Percentiles rank a stretch among this genome's conserved stretches.
These are phyloP conservation scores for Ahaetulla prasina DNA, from an alignment of 2,113 vertebrate genomes.

Conservation along the genomic window DNA sequence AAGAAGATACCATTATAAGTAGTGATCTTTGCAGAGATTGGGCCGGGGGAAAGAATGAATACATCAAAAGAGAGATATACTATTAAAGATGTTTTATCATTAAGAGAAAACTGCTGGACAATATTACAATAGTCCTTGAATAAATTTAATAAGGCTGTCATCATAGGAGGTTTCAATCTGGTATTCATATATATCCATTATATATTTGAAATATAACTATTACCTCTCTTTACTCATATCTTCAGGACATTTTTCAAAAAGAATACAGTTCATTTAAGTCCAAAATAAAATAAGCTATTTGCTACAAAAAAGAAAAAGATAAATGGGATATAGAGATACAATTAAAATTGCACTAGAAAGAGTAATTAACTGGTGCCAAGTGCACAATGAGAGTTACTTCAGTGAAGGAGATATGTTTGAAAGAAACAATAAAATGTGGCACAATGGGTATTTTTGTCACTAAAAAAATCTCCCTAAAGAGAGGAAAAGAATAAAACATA, in stretches of 20 bases:
- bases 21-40: background rate
- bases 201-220: background rate
- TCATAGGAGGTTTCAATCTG: background rate
- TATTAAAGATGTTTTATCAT: background rate
- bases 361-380: background rate
- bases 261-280: background rate
- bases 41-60: background rate
- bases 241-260: background rate
- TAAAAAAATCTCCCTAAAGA: background rate
- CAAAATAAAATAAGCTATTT: background rate
- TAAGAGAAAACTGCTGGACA: background rate
- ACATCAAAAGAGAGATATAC: background rate
- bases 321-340: background rate
- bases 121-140: background rate
- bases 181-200: background rate
- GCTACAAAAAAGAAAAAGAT: background rate
- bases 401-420: background rate
- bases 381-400: background rate
- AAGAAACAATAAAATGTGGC: background rate
- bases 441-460: background rate
- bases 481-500: background rate
- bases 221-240: background rate
- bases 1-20: background rate
- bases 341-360: background rate
- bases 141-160: background rate